Evolutionary conservation across 2,797 vertebrate species (phyloP).

Genomic region (Octomys mimax): DNA sequence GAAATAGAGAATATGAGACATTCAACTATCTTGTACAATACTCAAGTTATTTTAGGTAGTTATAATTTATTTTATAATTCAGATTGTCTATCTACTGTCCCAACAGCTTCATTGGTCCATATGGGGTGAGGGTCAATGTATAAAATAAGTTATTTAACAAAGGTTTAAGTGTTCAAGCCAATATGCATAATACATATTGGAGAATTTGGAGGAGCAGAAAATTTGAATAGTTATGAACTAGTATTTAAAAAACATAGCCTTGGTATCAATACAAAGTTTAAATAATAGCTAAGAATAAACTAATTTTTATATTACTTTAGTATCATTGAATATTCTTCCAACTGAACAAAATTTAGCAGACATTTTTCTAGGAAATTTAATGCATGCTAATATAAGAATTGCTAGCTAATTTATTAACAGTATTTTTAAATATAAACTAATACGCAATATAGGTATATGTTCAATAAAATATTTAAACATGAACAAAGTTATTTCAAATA

Average conservation of each 20-base stretch:
- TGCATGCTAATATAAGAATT: constrained; percentile 34
- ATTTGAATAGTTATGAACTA: constrained; percentile 34
- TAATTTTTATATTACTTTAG: constrained; percentile 63
- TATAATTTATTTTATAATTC: constrained; percentile 49
- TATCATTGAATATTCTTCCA: constrained; percentile 52
- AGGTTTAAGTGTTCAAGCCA: not conserved
- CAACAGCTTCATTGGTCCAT: not conserved
- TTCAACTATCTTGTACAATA: constrained; percentile 44
- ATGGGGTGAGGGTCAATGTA: not conserved
- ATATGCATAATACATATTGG: not conserved
- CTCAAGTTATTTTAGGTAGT: constrained; percentile 39
- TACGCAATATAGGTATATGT: constrained; percentile 18
- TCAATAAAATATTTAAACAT: constrained; percentile 59
- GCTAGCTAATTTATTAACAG: constrained; percentile 13
- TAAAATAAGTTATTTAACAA: not conserved
- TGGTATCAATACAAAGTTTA: constrained; percentile 47
- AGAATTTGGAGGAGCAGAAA: not conserved
- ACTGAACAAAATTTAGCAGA: constrained; percentile 33
- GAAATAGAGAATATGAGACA: constrained; percentile 59
- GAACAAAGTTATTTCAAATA: constrained; percentile 56
- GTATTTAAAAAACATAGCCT: constrained; percentile 18
- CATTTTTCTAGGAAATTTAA: constrained; percentile 55
- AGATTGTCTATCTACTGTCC: constrained; percentile 4
- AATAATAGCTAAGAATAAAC: constrained; percentile 43
- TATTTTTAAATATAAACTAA: constrained; percentile 28